Conservation (phyloP, 2,888 invertebrate species). For the Harpalus rubripes region DNA sequence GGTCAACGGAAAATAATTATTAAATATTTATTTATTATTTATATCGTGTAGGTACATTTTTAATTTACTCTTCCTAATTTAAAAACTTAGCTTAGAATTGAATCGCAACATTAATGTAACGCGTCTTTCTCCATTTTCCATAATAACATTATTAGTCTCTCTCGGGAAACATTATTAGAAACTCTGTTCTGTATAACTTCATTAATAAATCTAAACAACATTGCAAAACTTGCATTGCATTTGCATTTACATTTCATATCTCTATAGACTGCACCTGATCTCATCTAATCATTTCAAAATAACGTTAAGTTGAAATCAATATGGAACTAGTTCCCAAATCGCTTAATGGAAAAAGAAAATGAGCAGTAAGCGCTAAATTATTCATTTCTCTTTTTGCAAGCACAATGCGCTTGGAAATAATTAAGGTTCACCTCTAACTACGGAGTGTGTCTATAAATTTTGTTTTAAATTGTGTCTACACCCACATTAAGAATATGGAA, state of each 20-base stretch:
- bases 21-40: too few species aligned
- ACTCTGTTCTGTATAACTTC: neutral
- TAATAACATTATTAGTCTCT: neutral
- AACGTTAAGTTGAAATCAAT: constrained; percentile 46
- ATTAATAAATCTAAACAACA: neutral
- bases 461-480: constrained; percentile 19
- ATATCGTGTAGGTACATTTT: too few species aligned
- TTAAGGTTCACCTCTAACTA: constrained; percentile 23
- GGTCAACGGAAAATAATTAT: too few species aligned
- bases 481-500: constrained; percentile 25
- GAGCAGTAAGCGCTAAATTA: constrained; percentile 27
- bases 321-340: constrained; percentile 20
- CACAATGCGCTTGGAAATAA: constrained; percentile 45
- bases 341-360: constrained; percentile 41
- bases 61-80: neutral
- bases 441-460: constrained; percentile 11
- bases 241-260: neutral
- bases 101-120: neutral
- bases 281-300: constrained; percentile 48
- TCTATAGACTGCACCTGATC: constrained; percentile 15
- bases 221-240: neutral
- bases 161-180: neutral
- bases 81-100: neutral
- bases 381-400: constrained; percentile 42
- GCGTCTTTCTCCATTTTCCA: neutral